Evolutionary conservation across 2,113 vertebrate species (phyloP).

Genomic region (Corythornis cristatus): DNA sequence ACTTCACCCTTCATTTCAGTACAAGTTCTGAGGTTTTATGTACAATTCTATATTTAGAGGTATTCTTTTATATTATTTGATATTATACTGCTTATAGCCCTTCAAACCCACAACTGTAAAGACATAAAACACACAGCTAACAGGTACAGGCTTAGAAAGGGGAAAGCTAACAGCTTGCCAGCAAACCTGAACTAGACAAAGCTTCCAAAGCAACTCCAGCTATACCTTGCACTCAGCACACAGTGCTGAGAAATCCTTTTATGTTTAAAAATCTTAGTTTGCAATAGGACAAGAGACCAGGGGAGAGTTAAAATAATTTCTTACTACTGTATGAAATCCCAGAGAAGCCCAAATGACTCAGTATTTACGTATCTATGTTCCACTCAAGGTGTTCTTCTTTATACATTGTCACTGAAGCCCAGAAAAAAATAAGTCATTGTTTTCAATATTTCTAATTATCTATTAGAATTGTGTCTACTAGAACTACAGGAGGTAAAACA

Average conservation of each 20-base stretch:
- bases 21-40: neutral
- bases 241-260: neutral
- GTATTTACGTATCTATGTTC: neutral
- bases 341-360: slow-evolving; percentile 22
- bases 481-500: neutral
- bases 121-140: neutral
- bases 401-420: neutral
- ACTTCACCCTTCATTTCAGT: neutral
- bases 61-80: neutral
- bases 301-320: neutral
- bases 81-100: neutral
- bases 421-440: neutral
- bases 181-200: neutral
- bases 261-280: neutral
- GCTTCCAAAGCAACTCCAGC: neutral
- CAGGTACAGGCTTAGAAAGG: neutral
- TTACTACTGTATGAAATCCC: neutral
- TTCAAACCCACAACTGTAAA: neutral
- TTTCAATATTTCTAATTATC: neutral
- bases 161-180: neutral
- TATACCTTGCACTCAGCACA: neutral
- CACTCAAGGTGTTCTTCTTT: neutral
- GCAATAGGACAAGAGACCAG: neutral
- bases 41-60: neutral
- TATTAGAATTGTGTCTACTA: neutral